Conservation (phyloP, 2,888 invertebrate genomes). For the Dicycla oo region DNA sequence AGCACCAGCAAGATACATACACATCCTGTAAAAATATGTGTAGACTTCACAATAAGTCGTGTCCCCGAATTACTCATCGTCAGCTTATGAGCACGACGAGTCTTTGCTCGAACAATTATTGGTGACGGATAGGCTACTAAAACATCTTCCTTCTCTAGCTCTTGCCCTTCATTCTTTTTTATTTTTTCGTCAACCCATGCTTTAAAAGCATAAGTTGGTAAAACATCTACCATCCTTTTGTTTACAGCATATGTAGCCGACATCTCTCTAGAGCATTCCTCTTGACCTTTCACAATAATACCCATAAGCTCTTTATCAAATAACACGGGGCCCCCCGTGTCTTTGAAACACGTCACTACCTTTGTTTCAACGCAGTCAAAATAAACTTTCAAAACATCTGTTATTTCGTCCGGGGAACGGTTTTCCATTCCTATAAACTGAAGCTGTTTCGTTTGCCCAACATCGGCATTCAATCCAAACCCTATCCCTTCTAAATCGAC, state of each 20-base stretch:
- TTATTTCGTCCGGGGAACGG: constrained; percentile 62
- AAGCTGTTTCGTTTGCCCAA: constrained; percentile 76
- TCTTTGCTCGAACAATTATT: constrained; percentile 36
- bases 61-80: constrained; percentile 45
- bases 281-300: constrained; percentile 78
- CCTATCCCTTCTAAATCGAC: constrained; percentile 81
- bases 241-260: constrained; percentile 78
- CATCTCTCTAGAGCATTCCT: constrained; percentile 81
- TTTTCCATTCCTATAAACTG: constrained; percentile 83
- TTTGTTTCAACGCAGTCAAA: constrained; percentile 86
- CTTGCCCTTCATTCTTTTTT: constrained; percentile 76
- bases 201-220: constrained; percentile 82
- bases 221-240: constrained; percentile 78
- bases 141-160: constrained; percentile 18
- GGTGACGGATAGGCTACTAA: constrained; percentile 77
- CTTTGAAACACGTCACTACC: constrained; percentile 83
- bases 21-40: constrained; percentile 42
- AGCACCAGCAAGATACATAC: constrained; percentile 41
- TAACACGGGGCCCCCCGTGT: constrained; percentile 82
- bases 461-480: constrained; percentile 83
- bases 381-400: constrained; percentile 71
- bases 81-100: constrained; percentile 65
- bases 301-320: constrained; percentile 82
- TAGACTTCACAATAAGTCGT: constrained; percentile 23
- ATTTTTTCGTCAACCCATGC: constrained; percentile 84